These are phyloP conservation scores for Calliphora vomitoria DNA, from an alignment of 2,888 invertebrate genomes.

Conservation along the genomic window DNA sequence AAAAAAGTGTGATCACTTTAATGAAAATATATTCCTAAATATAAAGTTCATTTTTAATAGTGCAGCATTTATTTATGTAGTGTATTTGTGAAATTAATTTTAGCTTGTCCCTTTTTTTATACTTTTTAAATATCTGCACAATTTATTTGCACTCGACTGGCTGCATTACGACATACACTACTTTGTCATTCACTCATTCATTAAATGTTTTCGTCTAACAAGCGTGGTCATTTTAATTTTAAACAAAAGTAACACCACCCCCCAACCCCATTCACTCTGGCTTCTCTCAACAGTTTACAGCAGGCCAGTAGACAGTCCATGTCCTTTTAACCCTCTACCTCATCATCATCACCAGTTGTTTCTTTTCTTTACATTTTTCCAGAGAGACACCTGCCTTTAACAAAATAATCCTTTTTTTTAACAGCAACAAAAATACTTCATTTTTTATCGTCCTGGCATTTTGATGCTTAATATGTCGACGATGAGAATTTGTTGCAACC, in stretches of 20 bases:
- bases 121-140: conserved; percentile 52
- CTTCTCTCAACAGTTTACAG: background rate
- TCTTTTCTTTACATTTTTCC: background rate
- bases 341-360: background rate
- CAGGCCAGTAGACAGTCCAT: background rate
- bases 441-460: conserved; percentile 22
- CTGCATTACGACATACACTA: conserved; percentile 27
- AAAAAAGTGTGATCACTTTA: too few species aligned
- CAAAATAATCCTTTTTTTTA: conserved; percentile 51
- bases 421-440: background rate
- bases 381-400: conserved; percentile 51
- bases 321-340: background rate
- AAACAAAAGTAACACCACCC: conserved; percentile 2
- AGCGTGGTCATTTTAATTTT: conserved; percentile 57
- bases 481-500: conserved; percentile 19
- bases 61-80: background rate
- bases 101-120: background rate
- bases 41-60: too few species aligned
- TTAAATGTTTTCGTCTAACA: conserved; percentile 49
- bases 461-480: conserved; percentile 36
- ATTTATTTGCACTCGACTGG: conserved; percentile 68
- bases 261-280: background rate
- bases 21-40: too few species aligned
- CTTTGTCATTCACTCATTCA: conserved; percentile 49
- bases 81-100: background rate